Evolutionary conservation across 1,140 invertebrate genomes (phyloP).

Genomic region (Bathynomus jamesi): DNA sequence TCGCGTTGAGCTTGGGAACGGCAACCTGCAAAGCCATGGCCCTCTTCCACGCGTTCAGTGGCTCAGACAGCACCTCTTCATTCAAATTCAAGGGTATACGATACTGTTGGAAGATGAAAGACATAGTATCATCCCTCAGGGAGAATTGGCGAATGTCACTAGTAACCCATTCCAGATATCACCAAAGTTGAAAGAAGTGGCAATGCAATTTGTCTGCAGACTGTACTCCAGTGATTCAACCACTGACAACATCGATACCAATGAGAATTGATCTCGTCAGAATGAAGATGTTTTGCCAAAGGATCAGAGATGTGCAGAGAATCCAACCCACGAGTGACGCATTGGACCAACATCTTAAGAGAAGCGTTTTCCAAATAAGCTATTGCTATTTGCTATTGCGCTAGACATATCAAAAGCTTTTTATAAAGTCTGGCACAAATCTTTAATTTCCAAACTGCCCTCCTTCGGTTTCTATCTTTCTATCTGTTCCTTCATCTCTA

Average conservation of each 20-base stretch:
- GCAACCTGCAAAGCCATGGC: conserved; percentile 17
- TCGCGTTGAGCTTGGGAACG: background rate
- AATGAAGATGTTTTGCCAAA: conserved; percentile 6
- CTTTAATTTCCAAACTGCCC: too few relatives aligned
- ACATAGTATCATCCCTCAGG: conserved; percentile 1
- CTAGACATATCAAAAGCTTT: too few relatives aligned
- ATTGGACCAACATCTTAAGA: conserved; percentile 9
- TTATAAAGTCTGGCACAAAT: too few relatives aligned
- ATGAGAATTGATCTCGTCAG: background rate
- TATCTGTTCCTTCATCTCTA: too few relatives aligned
- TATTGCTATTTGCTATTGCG: background rate
- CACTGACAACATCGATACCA: background rate
- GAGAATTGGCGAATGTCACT: conserved; percentile 2
- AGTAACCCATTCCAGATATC: conserved; percentile 7
- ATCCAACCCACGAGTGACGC: background rate
- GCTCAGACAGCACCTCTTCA: conserved; percentile 14
- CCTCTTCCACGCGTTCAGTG: conserved; percentile 16
- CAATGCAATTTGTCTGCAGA: background rate
- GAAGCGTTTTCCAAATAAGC: conserved; percentile 6
- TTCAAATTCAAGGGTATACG: conserved; percentile 22
- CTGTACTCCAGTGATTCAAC: conserved; percentile 8
- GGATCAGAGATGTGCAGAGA: conserved; percentile 1
- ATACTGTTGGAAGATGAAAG: conserved; percentile 9
- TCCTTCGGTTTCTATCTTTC: too few relatives aligned
- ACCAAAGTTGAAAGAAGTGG: conserved; percentile 9